A percentile compares a stretch with the other conserved stretches of the same genome.
These are phyloP conservation scores for Pantala flavescens DNA, from an alignment of 1,140 invertebrate genomes.

Conservation along the genomic window DNA sequence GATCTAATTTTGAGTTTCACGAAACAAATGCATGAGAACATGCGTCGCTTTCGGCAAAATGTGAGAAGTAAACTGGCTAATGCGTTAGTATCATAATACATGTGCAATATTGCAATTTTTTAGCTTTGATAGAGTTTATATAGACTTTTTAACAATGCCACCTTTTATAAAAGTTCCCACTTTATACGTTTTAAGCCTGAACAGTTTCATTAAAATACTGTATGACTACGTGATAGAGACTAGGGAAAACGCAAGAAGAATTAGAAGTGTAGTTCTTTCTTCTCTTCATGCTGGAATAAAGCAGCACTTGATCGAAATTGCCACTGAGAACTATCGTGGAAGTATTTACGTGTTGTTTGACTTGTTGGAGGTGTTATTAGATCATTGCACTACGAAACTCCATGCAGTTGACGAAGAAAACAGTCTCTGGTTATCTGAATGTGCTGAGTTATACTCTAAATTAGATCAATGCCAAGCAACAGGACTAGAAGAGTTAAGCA, in stretches of 20 bases:
- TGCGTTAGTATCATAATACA: background rate
- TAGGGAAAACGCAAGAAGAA: background rate
- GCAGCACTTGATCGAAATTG: slow-evolving; percentile 18
- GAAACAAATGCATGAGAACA: background rate
- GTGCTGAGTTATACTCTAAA: slow-evolving; percentile 15
- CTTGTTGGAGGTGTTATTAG: slow-evolving; percentile 17
- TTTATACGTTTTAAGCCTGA: slow-evolving; percentile 17
- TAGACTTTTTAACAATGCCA: slow-evolving; percentile 15
- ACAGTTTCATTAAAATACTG: slow-evolving; percentile 16
- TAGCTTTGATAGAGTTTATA: background rate
- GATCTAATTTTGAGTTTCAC: background rate
- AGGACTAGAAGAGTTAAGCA: slow-evolving; percentile 18
- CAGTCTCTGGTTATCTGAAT: slow-evolving; percentile 16
- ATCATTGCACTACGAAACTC: slow-evolving; percentile 13
- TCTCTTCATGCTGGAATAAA: slow-evolving; percentile 20
- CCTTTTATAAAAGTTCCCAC: slow-evolving; percentile 17
- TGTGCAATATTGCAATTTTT: background rate
- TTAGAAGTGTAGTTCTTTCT: slow-evolving; percentile 16
- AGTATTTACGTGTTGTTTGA: slow-evolving; percentile 19
- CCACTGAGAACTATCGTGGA: slow-evolving; percentile 16
- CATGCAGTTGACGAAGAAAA: slow-evolving; percentile 15
- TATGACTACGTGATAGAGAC: slow-evolving; percentile 7
- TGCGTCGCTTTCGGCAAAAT: background rate
- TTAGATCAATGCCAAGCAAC: slow-evolving; percentile 19
- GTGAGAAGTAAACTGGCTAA: background rate